These are phyloP conservation scores for Armadillidium nasatum DNA, from an alignment of 1,140 invertebrate genomes.

Conservation along the genomic window DNA sequence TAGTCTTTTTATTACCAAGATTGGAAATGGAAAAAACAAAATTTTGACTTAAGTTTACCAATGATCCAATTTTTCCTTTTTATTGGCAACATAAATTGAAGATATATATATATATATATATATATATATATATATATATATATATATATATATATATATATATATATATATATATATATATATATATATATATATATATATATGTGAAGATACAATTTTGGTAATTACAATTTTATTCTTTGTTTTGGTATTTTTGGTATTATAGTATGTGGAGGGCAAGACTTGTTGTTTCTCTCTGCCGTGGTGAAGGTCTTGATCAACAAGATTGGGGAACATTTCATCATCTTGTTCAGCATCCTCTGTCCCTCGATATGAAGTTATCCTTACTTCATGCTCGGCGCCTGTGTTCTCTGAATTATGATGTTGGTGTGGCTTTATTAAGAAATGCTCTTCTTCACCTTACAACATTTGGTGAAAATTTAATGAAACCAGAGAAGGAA, in stretches of 20 bases:
- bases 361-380: conserved; percentile 39
- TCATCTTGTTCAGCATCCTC: conserved; percentile 39
- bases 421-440: conserved; percentile 28
- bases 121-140: too few species aligned
- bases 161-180: too few species aligned
- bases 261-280: conserved; percentile 39
- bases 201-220: too few species aligned
- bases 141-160: too few species aligned
- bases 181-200: too few species aligned
- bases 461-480: conserved; percentile 32
- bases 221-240: too few species aligned
- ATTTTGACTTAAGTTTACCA: too few species aligned
- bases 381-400: conserved; percentile 41
- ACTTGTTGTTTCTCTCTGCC: conserved; percentile 40
- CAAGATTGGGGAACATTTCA: conserved; percentile 43
- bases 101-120: too few species aligned
- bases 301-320: conserved; percentile 39
- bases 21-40: too few species aligned
- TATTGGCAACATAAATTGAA: too few species aligned
- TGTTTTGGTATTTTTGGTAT: background rate
- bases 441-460: conserved; percentile 38
- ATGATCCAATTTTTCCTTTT: too few species aligned
- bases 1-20: too few species aligned
- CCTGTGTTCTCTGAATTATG: conserved; percentile 34
- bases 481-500: conserved; percentile 32